These are phyloP conservation scores for Saxicola maurus DNA, from an alignment of 2,797 vertebrate genomes.

Conservation along the genomic window DNA sequence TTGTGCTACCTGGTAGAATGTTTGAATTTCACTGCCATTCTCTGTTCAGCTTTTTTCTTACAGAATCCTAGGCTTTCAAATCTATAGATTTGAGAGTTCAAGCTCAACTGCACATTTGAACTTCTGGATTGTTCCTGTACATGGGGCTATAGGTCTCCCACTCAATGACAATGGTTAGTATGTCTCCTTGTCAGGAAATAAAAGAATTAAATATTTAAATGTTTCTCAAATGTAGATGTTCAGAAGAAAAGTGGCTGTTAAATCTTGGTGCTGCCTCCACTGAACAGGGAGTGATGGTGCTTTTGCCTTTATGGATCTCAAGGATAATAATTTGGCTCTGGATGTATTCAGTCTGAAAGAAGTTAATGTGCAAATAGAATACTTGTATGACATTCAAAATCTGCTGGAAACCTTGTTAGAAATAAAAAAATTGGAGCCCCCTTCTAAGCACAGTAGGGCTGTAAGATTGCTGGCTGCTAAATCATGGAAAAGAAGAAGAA, in stretches of 20 bases:
- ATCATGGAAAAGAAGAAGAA: conserved; percentile 63
- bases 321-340: conserved; percentile 40
- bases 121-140: not conserved
- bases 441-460: conserved; percentile 63
- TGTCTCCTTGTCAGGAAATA: not conserved
- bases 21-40: not conserved
- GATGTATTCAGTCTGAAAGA: conserved; percentile 38
- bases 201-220: not conserved
- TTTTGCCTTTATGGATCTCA: not conserved
- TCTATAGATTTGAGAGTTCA: not conserved
- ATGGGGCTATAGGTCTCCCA: not conserved
- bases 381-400: conserved; percentile 64
- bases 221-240: not conserved
- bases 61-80: not conserved
- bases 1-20: not conserved
- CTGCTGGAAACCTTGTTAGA: conserved; percentile 69
- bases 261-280: not conserved
- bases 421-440: conserved; percentile 57
- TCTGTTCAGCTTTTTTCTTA: not conserved
- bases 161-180: not conserved
- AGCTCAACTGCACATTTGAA: not conserved
- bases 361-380: conserved; percentile 62
- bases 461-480: conserved; percentile 61
- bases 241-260: not conserved
- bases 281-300: not conserved